phyloP scores from a whole-genome alignment of 2,888 invertebrate species.

The Cryptocephalus moraei region DNA sequence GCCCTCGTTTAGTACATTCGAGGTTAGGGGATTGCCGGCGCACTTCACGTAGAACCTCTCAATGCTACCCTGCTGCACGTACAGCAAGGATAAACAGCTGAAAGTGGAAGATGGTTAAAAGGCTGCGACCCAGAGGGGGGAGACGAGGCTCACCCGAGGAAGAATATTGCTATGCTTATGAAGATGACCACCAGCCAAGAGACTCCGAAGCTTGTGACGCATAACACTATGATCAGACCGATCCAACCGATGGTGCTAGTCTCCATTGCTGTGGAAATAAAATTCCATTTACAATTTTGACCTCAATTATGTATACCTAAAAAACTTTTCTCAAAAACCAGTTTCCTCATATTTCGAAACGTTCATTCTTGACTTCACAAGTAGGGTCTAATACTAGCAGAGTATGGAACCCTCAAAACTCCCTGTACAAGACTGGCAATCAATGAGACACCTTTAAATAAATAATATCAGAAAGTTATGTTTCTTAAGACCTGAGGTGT shows the following conservation, averaged over 20 bases:
- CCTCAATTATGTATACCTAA: too few relatives aligned
- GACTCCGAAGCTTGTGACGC: conserved; percentile 36
- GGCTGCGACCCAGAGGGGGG: not conserved
- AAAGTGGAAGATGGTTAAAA: conserved; percentile 12
- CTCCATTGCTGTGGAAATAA: conserved; percentile 19
- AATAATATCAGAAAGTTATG: too few relatives aligned
- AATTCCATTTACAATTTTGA: too few relatives aligned
- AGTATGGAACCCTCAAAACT: too few relatives aligned
- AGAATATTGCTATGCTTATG: conserved; percentile 28
- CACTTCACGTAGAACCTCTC: conserved; percentile 33
- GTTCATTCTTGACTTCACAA: too few relatives aligned
- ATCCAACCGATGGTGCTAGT: conserved; percentile 31
- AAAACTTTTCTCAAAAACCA: too few relatives aligned
- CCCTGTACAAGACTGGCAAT: too few relatives aligned
- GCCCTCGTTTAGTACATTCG: conserved; percentile 32
- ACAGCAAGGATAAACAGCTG: conserved; percentile 34
- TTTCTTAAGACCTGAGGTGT: too few relatives aligned
- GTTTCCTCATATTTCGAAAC: too few relatives aligned
- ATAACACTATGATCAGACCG: conserved; percentile 33
- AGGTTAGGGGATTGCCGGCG: conserved; percentile 32
- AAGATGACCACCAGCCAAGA: conserved; percentile 33
- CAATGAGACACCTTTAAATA: too few relatives aligned
- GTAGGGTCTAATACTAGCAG: too few relatives aligned
- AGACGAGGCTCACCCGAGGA: conserved; percentile 29
- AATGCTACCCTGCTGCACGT: conserved; percentile 34